A percentile compares a stretch with the other conserved stretches of the same genome.
Conservation (phyloP, 2,888 invertebrate species). For the Baronia brevicornis region DNA sequence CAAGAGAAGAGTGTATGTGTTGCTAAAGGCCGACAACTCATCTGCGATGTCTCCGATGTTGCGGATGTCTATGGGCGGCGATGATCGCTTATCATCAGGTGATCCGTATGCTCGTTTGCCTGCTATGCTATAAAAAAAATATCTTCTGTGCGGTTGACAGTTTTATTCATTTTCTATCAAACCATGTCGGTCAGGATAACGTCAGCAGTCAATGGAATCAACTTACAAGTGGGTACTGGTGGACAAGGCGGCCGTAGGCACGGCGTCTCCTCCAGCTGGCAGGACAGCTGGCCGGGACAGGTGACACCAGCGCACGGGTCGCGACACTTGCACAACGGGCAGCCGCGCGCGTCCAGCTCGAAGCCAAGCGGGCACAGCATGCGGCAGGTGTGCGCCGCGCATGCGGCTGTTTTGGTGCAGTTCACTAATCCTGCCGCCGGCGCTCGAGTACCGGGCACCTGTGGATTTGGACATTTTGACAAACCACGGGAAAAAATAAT, state of each 20-base stretch:
- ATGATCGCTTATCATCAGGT: no score
- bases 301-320: constrained; percentile 86
- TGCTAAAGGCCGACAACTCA: no score
- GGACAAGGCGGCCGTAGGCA: constrained; percentile 88
- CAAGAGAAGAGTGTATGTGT: no score
- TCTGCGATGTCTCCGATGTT: no score
- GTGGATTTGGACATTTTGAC: no score
- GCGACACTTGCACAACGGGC: constrained; percentile 86
- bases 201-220: not conserved
- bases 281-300: constrained; percentile 85
- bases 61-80: no score
- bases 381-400: constrained; percentile 87
- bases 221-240: constrained; percentile 86
- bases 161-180: no score
- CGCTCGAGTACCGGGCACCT: constrained; percentile 83
- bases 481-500: no score
- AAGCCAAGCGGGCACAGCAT: constrained; percentile 92
- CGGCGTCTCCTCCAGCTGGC: constrained; percentile 85
- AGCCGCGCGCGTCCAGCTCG: constrained; percentile 80
- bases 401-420: constrained; percentile 81
- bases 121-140: no score
- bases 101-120: no score
- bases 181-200: no score
- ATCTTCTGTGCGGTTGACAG: no score
- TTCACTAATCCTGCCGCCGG: constrained; percentile 79